Evolutionary conservation across 2,797 vertebrate genomes (phyloP).

Genomic region (Todus mexicanus): DNA sequence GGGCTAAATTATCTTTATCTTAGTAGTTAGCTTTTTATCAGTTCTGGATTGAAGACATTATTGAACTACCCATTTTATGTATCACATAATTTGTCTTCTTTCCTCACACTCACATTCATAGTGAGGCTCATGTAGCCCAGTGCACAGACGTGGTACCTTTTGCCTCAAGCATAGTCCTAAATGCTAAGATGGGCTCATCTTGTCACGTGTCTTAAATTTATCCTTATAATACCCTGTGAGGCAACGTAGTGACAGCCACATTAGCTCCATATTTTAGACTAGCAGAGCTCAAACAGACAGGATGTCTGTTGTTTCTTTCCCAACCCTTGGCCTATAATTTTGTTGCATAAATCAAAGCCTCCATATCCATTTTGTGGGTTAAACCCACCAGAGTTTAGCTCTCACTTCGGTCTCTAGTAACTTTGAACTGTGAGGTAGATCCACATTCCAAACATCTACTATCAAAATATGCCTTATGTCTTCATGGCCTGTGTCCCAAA

Average conservation of each 20-base stretch:
- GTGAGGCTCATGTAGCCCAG: background rate
- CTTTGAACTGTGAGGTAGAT: background rate
- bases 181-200: background rate
- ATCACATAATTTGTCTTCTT: background rate
- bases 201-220: background rate
- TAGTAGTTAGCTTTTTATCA: background rate
- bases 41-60: background rate
- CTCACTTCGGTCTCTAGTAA: background rate
- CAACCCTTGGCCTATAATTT: background rate
- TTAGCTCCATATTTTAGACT: background rate
- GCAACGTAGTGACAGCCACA: background rate
- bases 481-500: background rate
- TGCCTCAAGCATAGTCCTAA: background rate
- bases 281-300: background rate
- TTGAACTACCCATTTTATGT: background rate
- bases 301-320: background rate
- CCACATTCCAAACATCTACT: background rate
- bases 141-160: background rate
- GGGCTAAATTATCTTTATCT: background rate
- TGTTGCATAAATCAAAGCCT: background rate
- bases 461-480: background rate
- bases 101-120: background rate
- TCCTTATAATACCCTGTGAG: background rate
- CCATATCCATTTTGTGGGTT: fast-evolving
- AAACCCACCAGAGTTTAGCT: background rate